A percentile compares a stretch with the other conserved stretches of the same genome.
These are phyloP conservation scores for Ommatoiulus sabulosus DNA, from an alignment of 2,888 invertebrate genomes.

Conservation along the genomic window DNA sequence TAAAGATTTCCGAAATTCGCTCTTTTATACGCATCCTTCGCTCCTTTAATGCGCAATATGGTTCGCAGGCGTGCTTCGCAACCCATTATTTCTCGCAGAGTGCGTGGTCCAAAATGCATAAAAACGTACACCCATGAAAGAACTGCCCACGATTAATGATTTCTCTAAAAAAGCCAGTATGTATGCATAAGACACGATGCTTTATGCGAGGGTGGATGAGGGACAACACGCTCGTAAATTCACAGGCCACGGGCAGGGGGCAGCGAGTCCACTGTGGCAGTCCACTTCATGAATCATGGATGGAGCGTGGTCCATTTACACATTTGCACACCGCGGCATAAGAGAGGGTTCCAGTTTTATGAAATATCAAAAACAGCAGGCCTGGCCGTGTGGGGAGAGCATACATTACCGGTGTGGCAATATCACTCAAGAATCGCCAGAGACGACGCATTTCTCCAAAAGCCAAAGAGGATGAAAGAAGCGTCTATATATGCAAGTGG, in stretches of 20 bases:
- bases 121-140: constrained; percentile 3
- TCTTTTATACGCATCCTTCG: background rate
- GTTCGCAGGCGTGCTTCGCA: background rate
- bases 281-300: constrained; percentile 5
- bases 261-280: background rate
- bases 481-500: background rate
- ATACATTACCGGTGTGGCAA: background rate
- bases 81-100: background rate
- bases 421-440: background rate
- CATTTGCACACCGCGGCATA: background rate
- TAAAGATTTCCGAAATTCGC: background rate
- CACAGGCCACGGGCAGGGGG: constrained; percentile 30
- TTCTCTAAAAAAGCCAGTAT: background rate
- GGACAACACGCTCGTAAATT: constrained; percentile 29
- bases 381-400: background rate
- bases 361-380: constrained; percentile 29
- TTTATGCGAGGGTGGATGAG: background rate
- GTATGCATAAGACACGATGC: background rate
- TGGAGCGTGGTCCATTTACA: constrained; percentile 30
- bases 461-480: background rate
- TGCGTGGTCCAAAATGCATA: background rate
- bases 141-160: background rate
- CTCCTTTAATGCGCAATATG: background rate
- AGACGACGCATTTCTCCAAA: background rate
- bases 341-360: constrained; percentile 32